Base-by-base conservation (phyloP, 2,113 vertebrate species). In the Perognathus longimembris region DNA sequence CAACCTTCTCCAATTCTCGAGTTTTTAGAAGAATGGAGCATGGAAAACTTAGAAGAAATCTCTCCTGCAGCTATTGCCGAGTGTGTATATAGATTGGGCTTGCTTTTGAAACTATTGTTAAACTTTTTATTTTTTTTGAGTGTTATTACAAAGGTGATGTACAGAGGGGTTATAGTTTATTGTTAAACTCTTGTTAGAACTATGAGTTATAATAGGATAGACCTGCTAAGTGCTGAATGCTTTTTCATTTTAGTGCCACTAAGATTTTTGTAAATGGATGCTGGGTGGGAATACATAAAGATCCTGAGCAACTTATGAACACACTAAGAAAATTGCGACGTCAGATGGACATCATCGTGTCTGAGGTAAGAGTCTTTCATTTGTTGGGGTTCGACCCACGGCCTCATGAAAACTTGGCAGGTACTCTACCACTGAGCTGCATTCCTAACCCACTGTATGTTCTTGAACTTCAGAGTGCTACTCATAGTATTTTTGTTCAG, bases 231-330 rank as follows among this genome's bases (percentile, higher is more conserved):
- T 32, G 6, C 17, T 67, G 2, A 79, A 36, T 95, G 24, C 50
- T 57, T 95, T 64, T 71, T 21, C 20, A 38, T 40, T 81, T 80
- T 89, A 99, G 99, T 95, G 99, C 99, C 88, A 99, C 99, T 5
- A 99, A 99, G 97, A 99, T 99, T 96, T 99, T 99, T 98, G 99
- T 99, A 92, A 99, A 99, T 2, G 99, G 99, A 86, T 99, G 99
- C 96, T 99, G 99, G 99, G 99, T 99, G 32, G 99, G 99, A 77
- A 99, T 99, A 97, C 99, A 99, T 97, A 99, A 99, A 98, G 99
- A 99, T 96, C 99, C 99, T 0, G 99, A 99, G 92, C 99, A 99
- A 86, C 98, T 99, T 94, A 99, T 99, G 99, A 99, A 99, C 95
- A 99, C 99, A 0, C 97, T 99, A 54, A 98, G 99, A 94, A 99